Percentiles rank a stretch among this genome's conserved stretches.
These are phyloP conservation scores for Hemibagrus guttatus DNA, from an alignment of 2,797 vertebrate species.

Conservation along the genomic window DNA sequence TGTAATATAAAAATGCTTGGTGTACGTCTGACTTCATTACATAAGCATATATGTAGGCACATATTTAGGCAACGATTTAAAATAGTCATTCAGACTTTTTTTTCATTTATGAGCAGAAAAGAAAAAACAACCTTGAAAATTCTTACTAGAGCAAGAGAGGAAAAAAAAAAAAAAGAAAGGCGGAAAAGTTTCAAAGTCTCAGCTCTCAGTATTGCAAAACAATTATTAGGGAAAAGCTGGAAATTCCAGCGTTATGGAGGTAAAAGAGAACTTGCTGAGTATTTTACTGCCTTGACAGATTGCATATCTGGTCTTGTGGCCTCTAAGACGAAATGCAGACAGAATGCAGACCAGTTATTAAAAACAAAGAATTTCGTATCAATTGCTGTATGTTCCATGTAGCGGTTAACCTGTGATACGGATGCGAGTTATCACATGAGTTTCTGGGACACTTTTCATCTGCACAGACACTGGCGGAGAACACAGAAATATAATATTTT, in stretches of 20 bases:
- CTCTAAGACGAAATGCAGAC: background rate
- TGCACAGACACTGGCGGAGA: background rate
- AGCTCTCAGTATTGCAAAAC: background rate
- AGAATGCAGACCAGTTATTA: background rate
- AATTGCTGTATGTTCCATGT: background rate
- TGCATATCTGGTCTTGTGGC: background rate
- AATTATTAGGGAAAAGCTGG: background rate
- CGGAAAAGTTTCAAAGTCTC: background rate
- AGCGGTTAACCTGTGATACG: background rate
- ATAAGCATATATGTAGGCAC: too few relatives aligned
- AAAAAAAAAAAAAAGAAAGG: too few relatives aligned
- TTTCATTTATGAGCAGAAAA: background rate
- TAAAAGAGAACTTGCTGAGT: background rate
- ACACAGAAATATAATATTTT: background rate
- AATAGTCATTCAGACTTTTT: background rate
- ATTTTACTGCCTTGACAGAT: background rate
- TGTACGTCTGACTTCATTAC: background rate
- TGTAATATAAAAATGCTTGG: background rate
- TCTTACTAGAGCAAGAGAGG: background rate
- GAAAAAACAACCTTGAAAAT: background rate
- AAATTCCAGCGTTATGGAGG: background rate
- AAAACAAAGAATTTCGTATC: background rate
- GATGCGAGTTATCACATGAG: background rate
- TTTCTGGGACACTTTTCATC: background rate
- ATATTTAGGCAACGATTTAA: background rate